Percentiles rank a stretch among this genome's conserved stretches.
These are phyloP conservation scores for Zaprionus vittiger DNA, from an alignment of 1,140 invertebrate species.

Conservation along the genomic window DNA sequence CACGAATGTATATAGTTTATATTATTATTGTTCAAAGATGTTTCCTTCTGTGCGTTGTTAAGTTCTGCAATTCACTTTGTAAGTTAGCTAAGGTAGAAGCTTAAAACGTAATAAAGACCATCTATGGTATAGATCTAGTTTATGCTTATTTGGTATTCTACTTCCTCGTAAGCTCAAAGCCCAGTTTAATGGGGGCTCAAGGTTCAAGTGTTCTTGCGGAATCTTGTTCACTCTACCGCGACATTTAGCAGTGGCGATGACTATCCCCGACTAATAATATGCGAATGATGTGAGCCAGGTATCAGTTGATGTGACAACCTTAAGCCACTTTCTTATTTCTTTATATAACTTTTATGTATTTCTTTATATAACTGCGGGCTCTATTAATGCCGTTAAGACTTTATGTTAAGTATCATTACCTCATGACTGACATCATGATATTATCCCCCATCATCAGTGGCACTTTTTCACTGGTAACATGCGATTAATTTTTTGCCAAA, in stretches of 20 bases:
- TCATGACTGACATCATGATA: slow-evolving; percentile 22
- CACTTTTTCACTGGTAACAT: background rate
- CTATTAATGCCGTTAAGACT: background rate
- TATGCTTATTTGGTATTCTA: too few relatives aligned
- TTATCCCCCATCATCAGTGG: background rate
- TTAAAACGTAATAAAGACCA: too few relatives aligned
- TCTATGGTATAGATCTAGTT: too few relatives aligned
- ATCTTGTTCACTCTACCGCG: background rate
- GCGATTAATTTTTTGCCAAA: slow-evolving; percentile 1
- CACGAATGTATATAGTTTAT: too few relatives aligned
- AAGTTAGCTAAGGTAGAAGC: too few relatives aligned
- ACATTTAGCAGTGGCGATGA: background rate
- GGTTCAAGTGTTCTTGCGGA: background rate
- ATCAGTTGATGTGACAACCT: background rate
- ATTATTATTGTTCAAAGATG: too few relatives aligned
- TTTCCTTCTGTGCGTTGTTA: too few relatives aligned
- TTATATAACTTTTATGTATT: too few relatives aligned
- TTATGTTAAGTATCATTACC: slow-evolving; percentile 8
- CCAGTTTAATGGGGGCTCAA: background rate
- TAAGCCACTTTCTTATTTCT: slow-evolving; percentile 17
- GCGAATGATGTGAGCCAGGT: background rate
- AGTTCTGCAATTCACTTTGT: too few relatives aligned
- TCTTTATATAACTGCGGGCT: background rate
- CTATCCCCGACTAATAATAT: background rate
- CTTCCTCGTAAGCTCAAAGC: background rate